These are phyloP conservation scores for Himalopsyche japonica DNA, from an alignment of 2,888 invertebrate genomes.

Conservation along the genomic window DNA sequence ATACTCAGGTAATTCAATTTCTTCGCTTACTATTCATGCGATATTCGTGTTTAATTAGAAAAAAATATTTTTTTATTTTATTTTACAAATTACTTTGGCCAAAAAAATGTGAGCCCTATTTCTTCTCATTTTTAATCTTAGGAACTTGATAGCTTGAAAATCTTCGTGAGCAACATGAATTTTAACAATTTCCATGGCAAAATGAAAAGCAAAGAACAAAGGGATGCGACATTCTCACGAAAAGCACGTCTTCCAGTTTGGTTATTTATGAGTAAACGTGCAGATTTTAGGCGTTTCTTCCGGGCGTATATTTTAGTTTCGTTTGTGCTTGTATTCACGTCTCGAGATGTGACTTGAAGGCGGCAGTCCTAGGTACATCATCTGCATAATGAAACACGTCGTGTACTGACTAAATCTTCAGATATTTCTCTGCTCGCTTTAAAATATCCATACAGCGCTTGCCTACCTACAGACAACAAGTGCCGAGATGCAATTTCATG, in stretches of 20 bases:
- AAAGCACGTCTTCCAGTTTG: conserved; percentile 34
- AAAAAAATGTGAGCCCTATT: not conserved
- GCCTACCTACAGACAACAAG: not conserved
- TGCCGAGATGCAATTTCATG: not conserved
- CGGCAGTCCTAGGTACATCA: conserved; percentile 34
- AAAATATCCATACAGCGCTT: conserved; percentile 3
- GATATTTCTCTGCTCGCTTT: conserved; percentile 7
- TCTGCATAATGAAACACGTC: conserved; percentile 41
- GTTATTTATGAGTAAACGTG: conserved; percentile 39
- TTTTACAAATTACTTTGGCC: not conserved
- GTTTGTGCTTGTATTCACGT: conserved; percentile 37
- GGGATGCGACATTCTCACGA: conserved; percentile 23
- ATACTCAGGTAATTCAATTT: too few relatives aligned
- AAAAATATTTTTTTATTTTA: too few relatives aligned
- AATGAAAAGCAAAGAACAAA: conserved; percentile 33
- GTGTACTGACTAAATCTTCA: conserved; percentile 4
- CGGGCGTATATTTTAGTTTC: conserved; percentile 35
- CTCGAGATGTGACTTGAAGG: conserved; percentile 27
- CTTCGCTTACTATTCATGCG: too few relatives aligned
- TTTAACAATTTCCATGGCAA: not conserved
- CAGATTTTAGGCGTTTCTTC: conserved; percentile 39
- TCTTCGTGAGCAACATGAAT: not conserved
- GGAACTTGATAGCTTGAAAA: not conserved
- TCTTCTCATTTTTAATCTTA: not conserved
- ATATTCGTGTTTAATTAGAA: too few relatives aligned